Base-by-base conservation (phyloP, 2,113 vertebrate species). In the Hypocryptadius cinnamomeus region DNA sequence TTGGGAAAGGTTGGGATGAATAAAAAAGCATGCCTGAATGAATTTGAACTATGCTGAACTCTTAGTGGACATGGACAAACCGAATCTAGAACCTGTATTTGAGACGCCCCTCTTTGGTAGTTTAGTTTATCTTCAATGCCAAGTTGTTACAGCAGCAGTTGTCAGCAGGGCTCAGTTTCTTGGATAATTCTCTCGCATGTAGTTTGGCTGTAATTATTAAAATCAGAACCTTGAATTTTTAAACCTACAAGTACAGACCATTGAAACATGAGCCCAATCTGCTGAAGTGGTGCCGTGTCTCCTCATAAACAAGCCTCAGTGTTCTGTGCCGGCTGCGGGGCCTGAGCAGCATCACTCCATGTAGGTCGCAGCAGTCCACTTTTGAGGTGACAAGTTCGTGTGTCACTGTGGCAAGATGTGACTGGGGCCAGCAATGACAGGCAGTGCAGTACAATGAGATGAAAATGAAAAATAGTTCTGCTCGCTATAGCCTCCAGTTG, bases 281-380 rank as follows among this genome's bases (percentile, higher is more conserved):
- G 27, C 61, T 73, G 40, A 18, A 31, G 37, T 51, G 88, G 45
- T 16, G 54, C 66, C 1, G 7, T 53, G 48, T 65, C 39, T 33
- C 16, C 86, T 83, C 42, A 30, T 74, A 78, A 81, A 53, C 9
- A 37, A 81, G 17, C 27, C 31, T 77, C 39, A 45, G 59, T 37
- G 9, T 86, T 79, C 31, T 6, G 39, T 90, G 76, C 59, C 64
- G 83, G 53, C 37, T 68, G 24, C 66, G 47, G 44, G 19, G 24
- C 22, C 57, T 51, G 33, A 0, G 1, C 0, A 0, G 12, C 24
- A n/a, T 60, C 35, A 2, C 59, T 59, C 44, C 44, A 4, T 7
- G 64, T 60, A 60, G 78, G 70, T 72, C 19, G 11, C 35, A 64
- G 57, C 53, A 85, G 44, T 54, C 48, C 80, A 71, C 14, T 72